These are phyloP conservation scores for Ophioderma brevispina DNA, from an alignment of 35 echinoderm and acorn worm species.

Conservation along the genomic window DNA sequence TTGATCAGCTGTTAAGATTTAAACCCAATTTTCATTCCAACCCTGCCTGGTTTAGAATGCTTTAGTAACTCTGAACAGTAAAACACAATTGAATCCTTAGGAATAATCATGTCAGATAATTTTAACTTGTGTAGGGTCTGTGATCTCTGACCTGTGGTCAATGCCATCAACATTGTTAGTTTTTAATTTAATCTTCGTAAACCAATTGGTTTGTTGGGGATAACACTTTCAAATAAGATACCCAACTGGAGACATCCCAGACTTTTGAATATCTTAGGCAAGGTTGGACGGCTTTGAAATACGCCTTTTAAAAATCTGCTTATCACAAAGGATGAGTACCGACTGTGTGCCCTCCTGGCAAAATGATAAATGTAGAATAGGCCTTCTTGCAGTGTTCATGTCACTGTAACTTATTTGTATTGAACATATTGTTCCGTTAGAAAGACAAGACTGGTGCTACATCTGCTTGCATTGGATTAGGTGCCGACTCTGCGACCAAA, in stretches of 20 bases:
- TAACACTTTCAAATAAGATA: background rate
- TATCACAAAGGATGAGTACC: background rate
- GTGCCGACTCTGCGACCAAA: background rate
- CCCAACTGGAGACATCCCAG: background rate
- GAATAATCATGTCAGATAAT: background rate
- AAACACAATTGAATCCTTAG: background rate
- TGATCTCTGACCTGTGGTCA: too few species aligned
- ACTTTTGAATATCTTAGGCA: background rate
- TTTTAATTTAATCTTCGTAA: background rate
- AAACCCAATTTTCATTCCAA: too few species aligned
- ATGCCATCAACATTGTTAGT: background rate
- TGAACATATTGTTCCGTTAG: too few species aligned
- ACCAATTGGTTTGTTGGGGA: background rate
- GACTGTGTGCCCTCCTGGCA: background rate
- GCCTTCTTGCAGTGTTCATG: constrained; percentile 10
- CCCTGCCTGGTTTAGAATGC: too few species aligned
- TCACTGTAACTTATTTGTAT: constrained; percentile 28
- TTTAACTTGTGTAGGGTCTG: background rate
- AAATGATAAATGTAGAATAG: background rate
- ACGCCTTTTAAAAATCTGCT: constrained; percentile 17
- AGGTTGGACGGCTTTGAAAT: constrained; percentile 41
- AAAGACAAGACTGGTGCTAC: background rate
- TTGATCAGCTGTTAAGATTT: background rate
- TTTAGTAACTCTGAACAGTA: too few species aligned
- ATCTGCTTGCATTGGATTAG: background rate